A percentile compares a stretch with the other conserved stretches of the same genome.
Conservation (phyloP, 1,140 invertebrate genomes). For the Dreissena polymorpha region DNA sequence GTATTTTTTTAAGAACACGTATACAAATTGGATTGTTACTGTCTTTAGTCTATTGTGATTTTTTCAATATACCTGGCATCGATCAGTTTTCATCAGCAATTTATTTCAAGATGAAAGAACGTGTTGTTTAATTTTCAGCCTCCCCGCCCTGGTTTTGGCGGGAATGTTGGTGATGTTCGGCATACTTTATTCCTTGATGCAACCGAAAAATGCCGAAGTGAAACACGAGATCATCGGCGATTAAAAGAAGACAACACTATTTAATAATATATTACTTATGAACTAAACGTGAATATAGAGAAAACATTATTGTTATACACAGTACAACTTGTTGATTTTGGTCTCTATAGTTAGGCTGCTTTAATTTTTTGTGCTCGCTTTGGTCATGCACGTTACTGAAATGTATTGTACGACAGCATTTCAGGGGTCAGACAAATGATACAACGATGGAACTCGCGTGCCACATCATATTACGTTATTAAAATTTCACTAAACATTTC, state of each 20-base stretch:
- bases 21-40: background rate
- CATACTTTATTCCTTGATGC: background rate
- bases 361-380: too few relatives aligned
- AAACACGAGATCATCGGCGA: background rate
- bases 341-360: too few relatives aligned
- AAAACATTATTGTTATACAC: too few relatives aligned
- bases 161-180: background rate
- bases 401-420: too few relatives aligned
- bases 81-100: background rate
- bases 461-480: too few relatives aligned
- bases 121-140: background rate
- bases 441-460: too few relatives aligned
- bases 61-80: background rate
- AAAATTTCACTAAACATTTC: too few relatives aligned
- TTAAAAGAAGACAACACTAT: background rate
- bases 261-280: background rate
- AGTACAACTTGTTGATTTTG: too few relatives aligned
- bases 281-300: too few relatives aligned
- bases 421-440: too few relatives aligned
- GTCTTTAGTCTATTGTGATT: background rate
- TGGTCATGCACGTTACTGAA: too few relatives aligned
- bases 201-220: background rate
- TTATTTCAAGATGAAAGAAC: background rate
- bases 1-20: background rate
- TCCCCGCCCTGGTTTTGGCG: background rate